Evolutionary conservation across 2,888 invertebrate species (phyloP).

Genomic region (Folsomia manolachei): DNA sequence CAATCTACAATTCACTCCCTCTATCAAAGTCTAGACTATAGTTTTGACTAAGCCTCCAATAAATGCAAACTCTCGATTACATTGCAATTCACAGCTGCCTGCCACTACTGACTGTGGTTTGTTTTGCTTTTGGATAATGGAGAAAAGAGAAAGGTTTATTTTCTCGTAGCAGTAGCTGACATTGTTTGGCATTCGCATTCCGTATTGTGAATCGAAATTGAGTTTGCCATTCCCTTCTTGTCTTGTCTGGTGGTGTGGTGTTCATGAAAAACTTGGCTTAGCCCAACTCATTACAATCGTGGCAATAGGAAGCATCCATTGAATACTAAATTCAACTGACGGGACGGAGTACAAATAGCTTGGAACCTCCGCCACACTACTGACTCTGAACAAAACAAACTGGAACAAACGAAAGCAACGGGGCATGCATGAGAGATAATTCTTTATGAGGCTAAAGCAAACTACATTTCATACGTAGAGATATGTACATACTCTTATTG

Average conservation of each 20-base stretch:
- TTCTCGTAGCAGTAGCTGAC: too few species aligned
- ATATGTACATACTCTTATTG: too few species aligned
- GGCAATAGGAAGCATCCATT: slow-evolving; percentile 6
- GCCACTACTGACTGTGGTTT: too few species aligned
- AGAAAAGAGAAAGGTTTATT: background rate
- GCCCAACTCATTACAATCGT: slow-evolving; percentile 19
- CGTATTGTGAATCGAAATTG: background rate
- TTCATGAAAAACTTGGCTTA: slow-evolving; percentile 18
- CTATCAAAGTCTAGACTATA: too few species aligned
- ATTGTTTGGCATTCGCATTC: background rate
- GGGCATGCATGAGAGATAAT: slow-evolving; percentile 21
- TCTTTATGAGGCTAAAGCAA: slow-evolving; percentile 5
- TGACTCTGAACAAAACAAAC: slow-evolving; percentile 9
- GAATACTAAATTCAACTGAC: background rate
- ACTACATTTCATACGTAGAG: too few species aligned
- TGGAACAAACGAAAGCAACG: slow-evolving; percentile 8
- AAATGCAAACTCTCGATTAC: background rate
- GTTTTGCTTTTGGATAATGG: too few species aligned
- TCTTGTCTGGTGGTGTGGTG: background rate
- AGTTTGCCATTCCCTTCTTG: background rate
- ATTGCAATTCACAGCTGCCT: background rate
- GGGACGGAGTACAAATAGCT: background rate
- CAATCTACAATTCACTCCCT: too few species aligned
- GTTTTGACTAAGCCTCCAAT: too few species aligned
- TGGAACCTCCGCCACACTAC: background rate